phyloP scores from a whole-genome alignment of 2,888 invertebrate species.

The Danaus chrysippus region DNA sequence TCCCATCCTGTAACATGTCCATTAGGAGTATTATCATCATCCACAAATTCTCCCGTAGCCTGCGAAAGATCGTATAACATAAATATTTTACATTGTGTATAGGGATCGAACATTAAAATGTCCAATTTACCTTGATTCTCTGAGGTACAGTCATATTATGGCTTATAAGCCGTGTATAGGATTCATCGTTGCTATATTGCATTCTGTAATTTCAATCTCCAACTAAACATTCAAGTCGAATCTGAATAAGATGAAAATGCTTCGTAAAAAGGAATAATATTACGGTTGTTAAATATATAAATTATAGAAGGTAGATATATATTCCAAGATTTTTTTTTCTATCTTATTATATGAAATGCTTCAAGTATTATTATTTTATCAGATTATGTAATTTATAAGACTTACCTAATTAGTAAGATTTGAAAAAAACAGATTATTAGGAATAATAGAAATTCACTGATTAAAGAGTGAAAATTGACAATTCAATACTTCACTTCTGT shows the following conservation, averaged over 20 bases:
- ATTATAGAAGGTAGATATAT: not conserved
- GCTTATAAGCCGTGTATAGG: slow-evolving; percentile 71
- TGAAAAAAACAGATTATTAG: slow-evolving; percentile 3
- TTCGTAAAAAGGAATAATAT: not conserved
- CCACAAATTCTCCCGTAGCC: slow-evolving; percentile 84
- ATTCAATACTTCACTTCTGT: not conserved
- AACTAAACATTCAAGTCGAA: slow-evolving; percentile 16
- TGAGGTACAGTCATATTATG: slow-evolving; percentile 76
- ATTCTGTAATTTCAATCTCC: slow-evolving; percentile 22
- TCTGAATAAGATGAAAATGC: slow-evolving; percentile 11
- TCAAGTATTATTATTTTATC: not conserved
- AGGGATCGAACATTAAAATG: not conserved
- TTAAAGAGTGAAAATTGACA: slow-evolving; percentile 1
- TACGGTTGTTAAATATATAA: not conserved
- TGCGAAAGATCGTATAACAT: slow-evolving; percentile 41
- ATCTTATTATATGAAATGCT: not conserved
- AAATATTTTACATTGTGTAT: not conserved
- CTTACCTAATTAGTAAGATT: slow-evolving; percentile 4
- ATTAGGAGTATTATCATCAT: slow-evolving; percentile 81
- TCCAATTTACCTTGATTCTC: slow-evolving; percentile 63
- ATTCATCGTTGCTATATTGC: slow-evolving; percentile 65
- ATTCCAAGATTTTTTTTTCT: not conserved
- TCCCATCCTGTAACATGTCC: slow-evolving; percentile 81
- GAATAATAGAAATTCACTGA: slow-evolving; percentile 7
- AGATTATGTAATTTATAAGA: slow-evolving; percentile 3